phyloP scores from a whole-genome alignment of 2,797 vertebrate species.

The Somateria mollissima region DNA sequence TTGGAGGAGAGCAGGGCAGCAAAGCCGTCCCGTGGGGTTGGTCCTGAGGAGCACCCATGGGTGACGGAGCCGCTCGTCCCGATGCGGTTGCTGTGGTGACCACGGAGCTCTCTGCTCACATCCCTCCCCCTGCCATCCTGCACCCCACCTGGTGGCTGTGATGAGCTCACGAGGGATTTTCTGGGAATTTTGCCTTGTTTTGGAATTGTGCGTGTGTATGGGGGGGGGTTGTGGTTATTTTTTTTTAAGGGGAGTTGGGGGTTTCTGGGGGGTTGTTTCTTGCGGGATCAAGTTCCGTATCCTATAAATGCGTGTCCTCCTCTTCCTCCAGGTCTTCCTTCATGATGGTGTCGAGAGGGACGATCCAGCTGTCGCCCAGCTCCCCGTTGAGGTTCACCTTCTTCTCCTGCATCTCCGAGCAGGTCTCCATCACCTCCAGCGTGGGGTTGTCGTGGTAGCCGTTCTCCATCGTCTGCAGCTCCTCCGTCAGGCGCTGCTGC shows the following conservation, averaged over 20 bases:
- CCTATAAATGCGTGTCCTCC: constrained; percentile 96
- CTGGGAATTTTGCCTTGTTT: not conserved
- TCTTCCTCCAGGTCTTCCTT: constrained; percentile 91
- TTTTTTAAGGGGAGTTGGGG: no score
- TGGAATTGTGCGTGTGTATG: not conserved
- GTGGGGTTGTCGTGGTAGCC: constrained; percentile 98
- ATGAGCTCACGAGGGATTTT: not conserved
- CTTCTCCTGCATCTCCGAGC: constrained; percentile 96
- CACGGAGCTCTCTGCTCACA: not conserved
- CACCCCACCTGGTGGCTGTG: not conserved
- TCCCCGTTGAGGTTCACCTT: constrained; percentile 89
- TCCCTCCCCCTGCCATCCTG: not conserved
- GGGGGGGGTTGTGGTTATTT: not conserved
- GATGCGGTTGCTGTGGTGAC: not conserved
- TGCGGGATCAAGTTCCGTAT: not conserved
- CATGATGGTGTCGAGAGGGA: constrained; percentile 90
- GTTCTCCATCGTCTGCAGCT: constrained; percentile 95
- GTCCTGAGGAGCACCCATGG: not conserved
- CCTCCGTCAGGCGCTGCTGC: constrained; percentile 93
- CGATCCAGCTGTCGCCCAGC: constrained; percentile 96
- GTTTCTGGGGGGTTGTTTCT: not conserved
- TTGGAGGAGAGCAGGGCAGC: not conserved
- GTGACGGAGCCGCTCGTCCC: not conserved
- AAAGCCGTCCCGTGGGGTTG: not conserved
- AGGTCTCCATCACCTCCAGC: constrained; percentile 96